Conservation (phyloP, 1,140 invertebrate genomes). For the Drosophila carrolli region DNA sequence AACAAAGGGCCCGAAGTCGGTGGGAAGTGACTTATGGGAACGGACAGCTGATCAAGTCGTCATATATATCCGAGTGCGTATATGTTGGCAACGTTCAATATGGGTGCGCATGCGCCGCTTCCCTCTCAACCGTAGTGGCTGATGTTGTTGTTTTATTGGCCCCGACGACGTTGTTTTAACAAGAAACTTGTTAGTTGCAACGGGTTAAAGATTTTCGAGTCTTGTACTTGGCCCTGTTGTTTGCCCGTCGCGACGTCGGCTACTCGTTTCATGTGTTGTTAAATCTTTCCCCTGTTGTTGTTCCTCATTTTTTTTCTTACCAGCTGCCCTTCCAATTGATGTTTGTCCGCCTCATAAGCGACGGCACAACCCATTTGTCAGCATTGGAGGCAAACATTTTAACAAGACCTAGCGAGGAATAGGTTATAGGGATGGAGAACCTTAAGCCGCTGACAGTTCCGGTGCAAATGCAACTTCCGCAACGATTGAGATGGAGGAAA, state of each 20-base stretch:
- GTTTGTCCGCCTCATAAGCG: conserved; percentile 44
- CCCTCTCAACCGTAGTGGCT: conserved; percentile 4
- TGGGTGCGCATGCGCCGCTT: conserved; percentile 65
- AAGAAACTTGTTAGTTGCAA: conserved; percentile 82
- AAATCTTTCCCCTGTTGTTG: conserved; percentile 23
- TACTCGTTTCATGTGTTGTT: conserved; percentile 51
- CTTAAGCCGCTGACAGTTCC: conserved; percentile 57
- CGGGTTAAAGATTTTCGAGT: conserved; percentile 60
- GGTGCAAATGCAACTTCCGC: conserved; percentile 72
- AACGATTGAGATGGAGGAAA: conserved; percentile 39
- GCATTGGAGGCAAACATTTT: conserved; percentile 73
- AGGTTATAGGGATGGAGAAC: conserved; percentile 2
- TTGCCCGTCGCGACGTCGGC: conserved; percentile 68
- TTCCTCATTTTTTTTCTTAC: conserved; percentile 25
- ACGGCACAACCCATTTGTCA: conserved; percentile 67
- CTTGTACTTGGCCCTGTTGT: conserved; percentile 46
- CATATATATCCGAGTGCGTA: conserved; percentile 17
- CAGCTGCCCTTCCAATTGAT: conserved; percentile 71
- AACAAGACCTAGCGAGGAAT: conserved; percentile 38
- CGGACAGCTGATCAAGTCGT: conserved; percentile 46
- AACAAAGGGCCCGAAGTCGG: conserved; percentile 27
- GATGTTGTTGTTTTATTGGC: conserved; percentile 63
- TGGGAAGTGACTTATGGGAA: conserved; percentile 70
- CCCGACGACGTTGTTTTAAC: conserved; percentile 70
- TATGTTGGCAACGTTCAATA: conserved; percentile 36